phyloP scores from a whole-genome alignment of 2,888 invertebrate genomes.

The Athalia rosae region DNA sequence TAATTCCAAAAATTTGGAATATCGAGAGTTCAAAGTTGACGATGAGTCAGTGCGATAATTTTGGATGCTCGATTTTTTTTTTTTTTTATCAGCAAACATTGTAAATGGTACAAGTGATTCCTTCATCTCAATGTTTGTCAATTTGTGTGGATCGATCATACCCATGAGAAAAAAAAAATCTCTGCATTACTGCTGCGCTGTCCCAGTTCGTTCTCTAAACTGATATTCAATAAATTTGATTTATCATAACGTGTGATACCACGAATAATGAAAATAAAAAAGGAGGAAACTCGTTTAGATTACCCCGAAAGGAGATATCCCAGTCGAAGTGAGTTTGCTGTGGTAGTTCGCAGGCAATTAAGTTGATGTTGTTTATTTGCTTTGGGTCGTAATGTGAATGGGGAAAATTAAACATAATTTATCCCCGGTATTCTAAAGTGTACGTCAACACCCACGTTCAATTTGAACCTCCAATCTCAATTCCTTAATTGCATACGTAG shows the following conservation, averaged over 20 bases:
- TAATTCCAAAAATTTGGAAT: not conserved
- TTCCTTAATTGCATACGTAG: constrained; percentile 38
- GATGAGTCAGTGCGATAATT: constrained; percentile 5
- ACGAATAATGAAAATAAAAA: no score
- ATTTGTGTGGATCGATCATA: not conserved
- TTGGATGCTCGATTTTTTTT: not conserved
- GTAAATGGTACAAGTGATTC: no score
- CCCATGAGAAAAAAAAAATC: not conserved
- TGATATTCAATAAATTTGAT: not conserved
- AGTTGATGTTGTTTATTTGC: not conserved
- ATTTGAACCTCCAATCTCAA: constrained; percentile 40
- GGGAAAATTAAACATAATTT: constrained; percentile 20
- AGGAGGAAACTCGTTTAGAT: no score
- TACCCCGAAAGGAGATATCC: not conserved
- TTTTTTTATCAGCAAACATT: no score
- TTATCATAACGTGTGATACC: no score
- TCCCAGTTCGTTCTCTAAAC: not conserved
- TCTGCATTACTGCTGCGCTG: not conserved
- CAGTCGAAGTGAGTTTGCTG: no score
- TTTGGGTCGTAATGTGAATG: not conserved
- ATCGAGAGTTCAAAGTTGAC: constrained; percentile 1
- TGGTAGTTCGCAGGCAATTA: not conserved
- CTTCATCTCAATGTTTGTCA: no score
- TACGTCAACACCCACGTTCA: constrained; percentile 36
- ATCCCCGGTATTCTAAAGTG: constrained; percentile 34